Evolutionary conservation across 2,888 invertebrate species (phyloP).

Genomic region (Ditylenchus weischeri): DNA sequence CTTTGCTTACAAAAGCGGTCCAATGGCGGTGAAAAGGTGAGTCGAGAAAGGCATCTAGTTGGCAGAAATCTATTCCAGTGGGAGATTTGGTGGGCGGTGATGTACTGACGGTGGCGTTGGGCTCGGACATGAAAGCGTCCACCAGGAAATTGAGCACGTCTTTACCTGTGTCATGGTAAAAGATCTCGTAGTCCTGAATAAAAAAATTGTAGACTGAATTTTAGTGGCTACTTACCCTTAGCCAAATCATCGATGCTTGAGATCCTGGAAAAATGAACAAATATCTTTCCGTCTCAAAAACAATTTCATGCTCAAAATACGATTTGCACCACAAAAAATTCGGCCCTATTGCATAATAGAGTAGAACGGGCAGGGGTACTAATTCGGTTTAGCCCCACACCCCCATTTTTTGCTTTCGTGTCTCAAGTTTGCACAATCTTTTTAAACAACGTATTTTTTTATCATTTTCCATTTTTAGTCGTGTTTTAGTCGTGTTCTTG

Average conservation of each 20-base stretch:
- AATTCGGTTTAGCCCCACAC: too few relatives aligned
- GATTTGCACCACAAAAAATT: too few relatives aligned
- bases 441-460: too few relatives aligned
- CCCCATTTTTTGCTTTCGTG: too few relatives aligned
- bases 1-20: slow-evolving; percentile 42
- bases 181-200: not conserved
- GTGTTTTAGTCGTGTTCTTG: too few relatives aligned
- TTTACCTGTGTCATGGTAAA: not conserved
- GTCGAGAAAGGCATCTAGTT: slow-evolving; percentile 44
- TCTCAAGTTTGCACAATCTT: too few relatives aligned
- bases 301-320: too few relatives aligned
- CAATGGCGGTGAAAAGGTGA: slow-evolving; percentile 56
- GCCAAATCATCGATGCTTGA: slow-evolving; percentile 51
- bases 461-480: too few relatives aligned
- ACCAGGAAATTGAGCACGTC: not conserved
- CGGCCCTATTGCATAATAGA: too few relatives aligned
- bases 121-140: slow-evolving; percentile 2
- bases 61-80: slow-evolving; percentile 29
- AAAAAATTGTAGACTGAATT: not conserved
- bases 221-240: slow-evolving; percentile 33
- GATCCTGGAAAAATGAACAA: slow-evolving; percentile 25
- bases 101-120: not conserved
- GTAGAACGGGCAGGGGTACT: too few relatives aligned
- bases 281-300: not conserved
- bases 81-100: not conserved